phyloP scores from a whole-genome alignment of 2,888 invertebrate genomes.

The Brachypalpus laphriformis region DNA sequence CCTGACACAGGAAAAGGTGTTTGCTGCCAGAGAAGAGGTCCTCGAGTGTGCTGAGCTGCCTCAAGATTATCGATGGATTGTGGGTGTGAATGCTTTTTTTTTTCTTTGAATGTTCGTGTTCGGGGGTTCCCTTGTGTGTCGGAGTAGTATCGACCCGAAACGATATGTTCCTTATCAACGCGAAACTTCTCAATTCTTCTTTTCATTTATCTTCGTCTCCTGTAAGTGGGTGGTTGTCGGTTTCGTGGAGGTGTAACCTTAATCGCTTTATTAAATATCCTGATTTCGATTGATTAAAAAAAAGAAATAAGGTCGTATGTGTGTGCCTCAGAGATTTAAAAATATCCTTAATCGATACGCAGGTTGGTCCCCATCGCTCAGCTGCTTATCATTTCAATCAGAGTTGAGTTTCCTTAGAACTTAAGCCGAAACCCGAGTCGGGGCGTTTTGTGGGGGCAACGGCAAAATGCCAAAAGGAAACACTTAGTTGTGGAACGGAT shows the following conservation, averaged over 20 bases:
- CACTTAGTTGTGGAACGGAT: neutral
- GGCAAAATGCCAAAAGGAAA: neutral
- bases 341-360: constrained; percentile 26
- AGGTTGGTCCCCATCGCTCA: neutral
- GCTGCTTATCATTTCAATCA: constrained; percentile 50
- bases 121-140: neutral
- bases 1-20: constrained; percentile 19
- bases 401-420: constrained; percentile 15
- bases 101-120: neutral
- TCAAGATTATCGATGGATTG: constrained; percentile 42
- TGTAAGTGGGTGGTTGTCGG: neutral
- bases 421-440: neutral
- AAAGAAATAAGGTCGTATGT: neutral
- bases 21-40: constrained; percentile 21
- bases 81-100: constrained; percentile 26
- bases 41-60: constrained; percentile 5
- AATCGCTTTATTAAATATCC: constrained; percentile 64
- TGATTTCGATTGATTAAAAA: constrained; percentile 44
- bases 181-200: constrained; percentile 45
- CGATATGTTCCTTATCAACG: constrained; percentile 42
- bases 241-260: constrained; percentile 25
- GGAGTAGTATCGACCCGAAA: constrained; percentile 40
- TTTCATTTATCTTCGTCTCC: constrained; percentile 20
- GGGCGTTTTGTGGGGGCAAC: neutral
- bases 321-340: neutral